phyloP scores from a whole-genome alignment of 1,140 invertebrate genomes.

The Cyphomyrmex costatus region DNA sequence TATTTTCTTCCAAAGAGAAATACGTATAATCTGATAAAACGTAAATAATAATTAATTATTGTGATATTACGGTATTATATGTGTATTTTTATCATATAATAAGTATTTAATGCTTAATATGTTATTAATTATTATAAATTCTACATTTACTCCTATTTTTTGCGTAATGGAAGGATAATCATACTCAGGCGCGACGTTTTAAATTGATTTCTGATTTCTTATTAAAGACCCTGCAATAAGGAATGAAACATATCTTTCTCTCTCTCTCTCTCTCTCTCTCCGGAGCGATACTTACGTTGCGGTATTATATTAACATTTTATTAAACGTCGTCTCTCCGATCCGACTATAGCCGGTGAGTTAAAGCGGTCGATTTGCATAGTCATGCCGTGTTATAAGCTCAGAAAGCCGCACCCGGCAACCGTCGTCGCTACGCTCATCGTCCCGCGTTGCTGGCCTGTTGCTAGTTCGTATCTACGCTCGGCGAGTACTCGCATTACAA shows the following conservation, averaged over 20 bases:
- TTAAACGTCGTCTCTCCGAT: constrained; percentile 51
- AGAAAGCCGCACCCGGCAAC: constrained; percentile 52
- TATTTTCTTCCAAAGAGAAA: neutral
- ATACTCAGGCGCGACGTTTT: neutral
- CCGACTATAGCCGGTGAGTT: constrained; percentile 36
- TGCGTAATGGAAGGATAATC: neutral
- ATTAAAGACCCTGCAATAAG: constrained; percentile 20
- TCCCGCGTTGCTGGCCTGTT: constrained; percentile 33
- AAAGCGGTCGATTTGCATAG: constrained; percentile 58
- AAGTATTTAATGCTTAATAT: neutral
- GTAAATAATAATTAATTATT: neutral
- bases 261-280: neutral
- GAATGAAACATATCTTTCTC: neutral
- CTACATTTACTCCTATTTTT: neutral
- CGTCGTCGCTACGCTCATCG: constrained; percentile 46
- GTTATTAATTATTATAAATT: constrained; percentile 18
- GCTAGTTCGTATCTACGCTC: constrained; percentile 51
- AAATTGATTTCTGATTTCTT: constrained; percentile 53
- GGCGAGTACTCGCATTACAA: constrained; percentile 56
- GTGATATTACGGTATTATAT: neutral
- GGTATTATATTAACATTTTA: constrained; percentile 62
- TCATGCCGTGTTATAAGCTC: constrained; percentile 56
- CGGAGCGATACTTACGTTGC: constrained; percentile 26
- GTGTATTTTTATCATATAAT: neutral
- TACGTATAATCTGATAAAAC: neutral